Evolutionary conservation across 1,140 invertebrate genomes (phyloP).

Genomic region (Drosophila dunni): DNA sequence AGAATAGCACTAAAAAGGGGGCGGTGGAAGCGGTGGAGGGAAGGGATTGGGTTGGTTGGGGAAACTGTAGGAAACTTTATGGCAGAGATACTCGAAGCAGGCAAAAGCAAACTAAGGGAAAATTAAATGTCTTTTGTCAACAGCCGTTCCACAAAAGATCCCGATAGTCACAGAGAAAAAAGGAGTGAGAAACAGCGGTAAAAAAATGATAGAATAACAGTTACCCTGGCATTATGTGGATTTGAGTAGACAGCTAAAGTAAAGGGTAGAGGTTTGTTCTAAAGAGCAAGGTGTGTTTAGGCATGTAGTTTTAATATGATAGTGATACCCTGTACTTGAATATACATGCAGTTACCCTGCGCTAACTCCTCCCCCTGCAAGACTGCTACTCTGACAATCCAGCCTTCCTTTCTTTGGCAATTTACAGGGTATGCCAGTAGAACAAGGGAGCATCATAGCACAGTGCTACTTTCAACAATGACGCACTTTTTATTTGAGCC

Average conservation of each 20-base stretch:
- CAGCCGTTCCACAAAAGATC: constrained; percentile 60
- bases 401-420: neutral
- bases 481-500: constrained; percentile 70
- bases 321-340: neutral
- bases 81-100: constrained; percentile 63
- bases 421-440: constrained; percentile 1
- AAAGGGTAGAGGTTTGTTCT: too few relatives aligned
- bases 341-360: neutral
- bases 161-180: constrained; percentile 39
- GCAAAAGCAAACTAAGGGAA: constrained; percentile 66
- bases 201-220: neutral
- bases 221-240: constrained; percentile 1
- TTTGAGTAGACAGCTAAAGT: neutral
- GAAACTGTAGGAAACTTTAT: constrained; percentile 66
- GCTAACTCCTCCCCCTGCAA: too few relatives aligned
- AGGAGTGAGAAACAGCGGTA: constrained; percentile 8
- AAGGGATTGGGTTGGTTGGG: neutral
- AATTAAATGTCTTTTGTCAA: constrained; percentile 82
- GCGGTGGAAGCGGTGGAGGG: neutral
- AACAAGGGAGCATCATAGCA: neutral
- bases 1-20: constrained; percentile 30
- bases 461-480: constrained; percentile 42
- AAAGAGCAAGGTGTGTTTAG: neutral
- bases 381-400: neutral
- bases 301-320: neutral